Evolutionary conservation across 1,140 invertebrate species (phyloP), one percentile per base, ranked within the genome.

Genomic region (Drosophila baimaii): DNA sequence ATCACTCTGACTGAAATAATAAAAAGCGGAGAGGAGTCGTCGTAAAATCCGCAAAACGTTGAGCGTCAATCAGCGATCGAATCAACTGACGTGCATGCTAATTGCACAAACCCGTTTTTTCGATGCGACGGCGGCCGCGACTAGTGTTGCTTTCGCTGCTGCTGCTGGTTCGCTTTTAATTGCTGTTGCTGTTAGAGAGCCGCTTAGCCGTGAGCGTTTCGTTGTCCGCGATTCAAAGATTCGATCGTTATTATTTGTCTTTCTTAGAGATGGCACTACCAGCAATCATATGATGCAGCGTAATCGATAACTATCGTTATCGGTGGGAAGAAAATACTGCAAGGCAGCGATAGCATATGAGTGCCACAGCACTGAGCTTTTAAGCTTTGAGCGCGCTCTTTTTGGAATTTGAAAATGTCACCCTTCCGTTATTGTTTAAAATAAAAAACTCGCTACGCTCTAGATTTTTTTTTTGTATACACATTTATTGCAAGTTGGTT

Each of bases 401-500:
- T 1, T 35, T 52, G 19, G 12, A 51, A 33, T 33, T 33, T 13
- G 1, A 33, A 21, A 33, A 31, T 0, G 2, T 33, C 4, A 8
- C 13, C n/a, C 35, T 17, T 39, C 31, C 51, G 13, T 13, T 1
- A n/a, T 23, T 1, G 12, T 23, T 17, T 17, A 2, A 54, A 55
- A 35, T 31, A 33, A 12, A 2, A 63, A 55, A 31, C 13, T n/a
- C 56, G 1, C 4, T 15, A 6, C 0, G 19, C 7, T 44, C 2
- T 21, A 12, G 19, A 19, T 21, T 43, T 43, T 27, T 65, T 81
- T 82, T 88, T 84, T 84, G 83, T 88, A 88, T 88, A 88, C 83
- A 88, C 83, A 88, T 88, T 88, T 88, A 88, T 88, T 88, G 83
- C 83, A 89, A 83, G 80, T 88, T 90, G 83, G 27, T 82, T 88